Percentiles rank a stretch among this genome's conserved stretches.
phyloP scores from a whole-genome alignment of 2,113 vertebrate genomes.

The Amblyopsis rosae region DNA sequence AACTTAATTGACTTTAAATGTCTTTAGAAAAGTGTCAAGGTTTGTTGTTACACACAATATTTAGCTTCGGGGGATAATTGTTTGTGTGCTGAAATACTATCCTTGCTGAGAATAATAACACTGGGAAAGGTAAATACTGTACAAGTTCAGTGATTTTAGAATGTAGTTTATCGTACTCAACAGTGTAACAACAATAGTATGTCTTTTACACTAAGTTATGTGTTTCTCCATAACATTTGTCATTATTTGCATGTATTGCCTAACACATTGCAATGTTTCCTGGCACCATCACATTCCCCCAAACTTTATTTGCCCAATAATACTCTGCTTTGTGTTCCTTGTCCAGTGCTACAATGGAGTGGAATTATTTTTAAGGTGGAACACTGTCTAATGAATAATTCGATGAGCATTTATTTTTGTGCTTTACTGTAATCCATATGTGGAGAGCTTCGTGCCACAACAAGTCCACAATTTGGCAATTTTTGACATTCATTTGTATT shows the following conservation, averaged over 20 bases:
- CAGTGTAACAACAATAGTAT: too few species aligned
- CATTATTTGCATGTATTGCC: background rate
- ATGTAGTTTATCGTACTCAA: too few species aligned
- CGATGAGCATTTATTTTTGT: background rate
- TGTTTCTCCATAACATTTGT: background rate
- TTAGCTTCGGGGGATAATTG: background rate
- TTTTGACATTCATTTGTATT: too few species aligned
- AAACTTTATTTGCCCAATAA: too few species aligned
- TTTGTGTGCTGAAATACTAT: background rate
- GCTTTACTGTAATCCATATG: background rate
- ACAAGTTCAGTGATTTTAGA: too few species aligned
- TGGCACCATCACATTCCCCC: too few species aligned
- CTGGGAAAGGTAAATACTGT: background rate
- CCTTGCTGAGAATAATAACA: background rate
- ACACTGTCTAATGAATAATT: background rate
- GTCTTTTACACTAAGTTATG: too few species aligned
- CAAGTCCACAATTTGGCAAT: background rate
- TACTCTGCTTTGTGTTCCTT: too few species aligned
- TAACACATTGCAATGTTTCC: background rate
- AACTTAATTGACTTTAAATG: too few species aligned
- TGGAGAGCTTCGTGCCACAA: background rate
- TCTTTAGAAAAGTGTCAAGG: too few species aligned
- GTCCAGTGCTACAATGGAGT: too few species aligned
- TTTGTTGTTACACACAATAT: background rate
- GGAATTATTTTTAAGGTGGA: too few species aligned